These are phyloP conservation scores for Platynereis dumerilii DNA, from an alignment of 2,888 invertebrate genomes.

Conservation along the genomic window DNA sequence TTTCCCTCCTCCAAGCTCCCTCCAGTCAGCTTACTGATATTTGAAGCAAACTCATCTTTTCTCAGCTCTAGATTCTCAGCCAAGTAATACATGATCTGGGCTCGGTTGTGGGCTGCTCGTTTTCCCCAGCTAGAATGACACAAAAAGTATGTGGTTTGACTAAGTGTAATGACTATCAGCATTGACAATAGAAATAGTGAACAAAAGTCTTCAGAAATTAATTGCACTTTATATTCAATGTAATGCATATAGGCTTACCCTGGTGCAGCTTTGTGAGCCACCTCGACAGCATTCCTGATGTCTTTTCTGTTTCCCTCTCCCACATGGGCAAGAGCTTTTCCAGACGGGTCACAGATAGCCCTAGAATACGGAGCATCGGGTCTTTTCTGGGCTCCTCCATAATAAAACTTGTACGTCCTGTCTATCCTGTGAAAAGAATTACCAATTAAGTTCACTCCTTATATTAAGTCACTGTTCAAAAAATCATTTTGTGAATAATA, in stretches of 20 bases:
- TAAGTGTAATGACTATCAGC: too few species aligned
- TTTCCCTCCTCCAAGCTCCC: slow-evolving; percentile 42
- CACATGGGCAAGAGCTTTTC: slow-evolving; percentile 58
- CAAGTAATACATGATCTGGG: slow-evolving; percentile 65
- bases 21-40: slow-evolving; percentile 55
- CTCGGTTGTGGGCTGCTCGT: slow-evolving; percentile 62
- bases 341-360: slow-evolving; percentile 50
- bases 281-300: slow-evolving; percentile 66
- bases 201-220: too few species aligned
- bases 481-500: too few species aligned
- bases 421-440: slow-evolving; percentile 50
- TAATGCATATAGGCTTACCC: slow-evolving; percentile 53
- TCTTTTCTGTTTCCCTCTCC: slow-evolving; percentile 64
- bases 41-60: slow-evolving; percentile 52
- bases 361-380: slow-evolving; percentile 64
- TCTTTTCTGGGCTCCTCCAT: slow-evolving; percentile 65
- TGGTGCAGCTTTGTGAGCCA: slow-evolving; percentile 65
- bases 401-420: slow-evolving; percentile 65
- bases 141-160: neutral
- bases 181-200: too few species aligned
- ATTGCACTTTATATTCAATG: too few species aligned
- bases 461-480: neutral
- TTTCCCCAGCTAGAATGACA: slow-evolving; percentile 57
- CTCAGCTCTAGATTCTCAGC: slow-evolving; percentile 63
- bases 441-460: neutral